phyloP scores from a whole-genome alignment of 2,113 vertebrate species.

The Gracilinanus agilis region DNA sequence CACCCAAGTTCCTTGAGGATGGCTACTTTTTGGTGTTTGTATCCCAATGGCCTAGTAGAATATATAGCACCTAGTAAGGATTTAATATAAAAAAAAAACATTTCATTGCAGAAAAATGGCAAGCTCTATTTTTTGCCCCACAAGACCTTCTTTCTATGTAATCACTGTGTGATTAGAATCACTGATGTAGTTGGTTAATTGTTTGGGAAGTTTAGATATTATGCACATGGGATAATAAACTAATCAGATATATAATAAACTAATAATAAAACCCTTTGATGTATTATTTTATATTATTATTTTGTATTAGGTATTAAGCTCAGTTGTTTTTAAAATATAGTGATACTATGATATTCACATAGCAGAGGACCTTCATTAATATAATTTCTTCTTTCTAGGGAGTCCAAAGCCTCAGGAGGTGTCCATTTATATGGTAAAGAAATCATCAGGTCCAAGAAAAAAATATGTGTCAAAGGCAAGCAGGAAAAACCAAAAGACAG shows the following conservation, averaged over 20 bases:
- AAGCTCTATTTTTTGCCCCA: background rate
- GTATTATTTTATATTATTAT: too few species aligned
- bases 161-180: background rate
- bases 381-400: background rate
- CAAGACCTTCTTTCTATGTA: background rate
- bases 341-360: background rate
- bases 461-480: background rate
- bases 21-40: background rate
- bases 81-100: background rate
- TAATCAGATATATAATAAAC: too few species aligned
- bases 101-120: background rate
- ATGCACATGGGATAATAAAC: background rate
- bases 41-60: background rate
- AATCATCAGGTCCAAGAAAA: background rate
- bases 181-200: background rate
- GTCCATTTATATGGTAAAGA: background rate
- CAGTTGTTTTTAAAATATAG: too few species aligned
- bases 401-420: background rate
- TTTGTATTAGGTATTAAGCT: too few species aligned
- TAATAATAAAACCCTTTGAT: too few species aligned
- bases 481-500: background rate
- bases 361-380: background rate
- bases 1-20: background rate
- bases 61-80: background rate
- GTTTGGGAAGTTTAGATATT: background rate